phyloP scores from a whole-genome alignment of 23 tunicate genomes.

The Halocynthia aurantium region DNA sequence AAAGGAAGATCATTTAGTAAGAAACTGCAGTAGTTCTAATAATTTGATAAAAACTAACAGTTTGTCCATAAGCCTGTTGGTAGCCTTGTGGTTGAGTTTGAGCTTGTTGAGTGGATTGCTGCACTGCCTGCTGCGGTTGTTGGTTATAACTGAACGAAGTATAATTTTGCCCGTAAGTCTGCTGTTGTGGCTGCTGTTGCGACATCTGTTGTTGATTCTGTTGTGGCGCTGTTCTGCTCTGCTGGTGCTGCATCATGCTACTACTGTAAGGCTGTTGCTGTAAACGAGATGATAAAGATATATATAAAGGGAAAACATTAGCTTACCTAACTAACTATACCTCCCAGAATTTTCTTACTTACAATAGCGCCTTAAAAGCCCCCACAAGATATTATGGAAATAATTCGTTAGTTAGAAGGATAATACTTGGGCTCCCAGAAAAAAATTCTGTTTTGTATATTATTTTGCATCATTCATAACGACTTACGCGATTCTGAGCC shows the following conservation, averaged over 20 bases:
- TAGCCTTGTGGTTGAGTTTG: constrained; percentile 12
- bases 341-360: no score
- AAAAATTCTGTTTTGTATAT: no score
- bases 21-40: neutral
- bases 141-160: constrained; percentile 23
- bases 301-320: neutral
- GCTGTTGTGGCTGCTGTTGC: constrained; percentile 22
- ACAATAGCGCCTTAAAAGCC: neutral
- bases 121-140: neutral
- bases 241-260: neutral
- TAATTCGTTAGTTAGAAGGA: neutral
- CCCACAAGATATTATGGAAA: neutral
- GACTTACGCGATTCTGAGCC: no score
- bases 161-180: constrained; percentile 25
- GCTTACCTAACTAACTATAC: no score
- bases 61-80: constrained; percentile 6
- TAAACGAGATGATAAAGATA: neutral
- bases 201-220: constrained; percentile 12
- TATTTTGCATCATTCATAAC: no score
- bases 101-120: neutral
- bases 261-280: neutral
- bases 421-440: neutral
- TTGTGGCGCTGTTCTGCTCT: neutral
- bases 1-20: neutral
- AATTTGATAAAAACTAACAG: neutral